phyloP scores from a whole-genome alignment of 2,113 vertebrate species.

The Atrichornis clamosus region DNA sequence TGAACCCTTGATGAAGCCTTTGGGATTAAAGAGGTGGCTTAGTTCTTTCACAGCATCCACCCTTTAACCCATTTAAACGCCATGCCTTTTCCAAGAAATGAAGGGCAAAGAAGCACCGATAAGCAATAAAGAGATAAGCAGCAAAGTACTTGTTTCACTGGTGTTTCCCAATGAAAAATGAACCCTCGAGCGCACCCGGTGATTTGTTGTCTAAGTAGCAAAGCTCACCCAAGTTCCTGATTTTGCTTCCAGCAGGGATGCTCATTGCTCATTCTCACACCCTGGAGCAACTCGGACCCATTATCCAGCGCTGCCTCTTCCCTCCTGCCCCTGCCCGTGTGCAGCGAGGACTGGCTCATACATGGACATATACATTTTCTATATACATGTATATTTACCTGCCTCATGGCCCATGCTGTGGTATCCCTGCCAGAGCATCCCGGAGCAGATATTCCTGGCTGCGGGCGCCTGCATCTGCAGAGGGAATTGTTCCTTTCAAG shows the following conservation, averaged over 20 bases:
- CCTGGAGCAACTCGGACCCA: background rate
- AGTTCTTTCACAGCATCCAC: background rate
- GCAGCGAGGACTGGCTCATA: background rate
- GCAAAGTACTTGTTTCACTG: background rate
- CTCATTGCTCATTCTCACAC: slow-evolving; percentile 26
- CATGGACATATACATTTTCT: background rate
- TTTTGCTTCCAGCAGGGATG: slow-evolving; percentile 35
- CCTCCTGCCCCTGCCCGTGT: background rate
- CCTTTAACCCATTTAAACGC: background rate
- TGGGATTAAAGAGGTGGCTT: slow-evolving; percentile 23
- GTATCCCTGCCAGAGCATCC: background rate
- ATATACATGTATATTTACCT: rapidly evolving
- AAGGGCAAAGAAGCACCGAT: slow-evolving; percentile 1
- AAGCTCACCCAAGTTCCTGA: slow-evolving; percentile 5
- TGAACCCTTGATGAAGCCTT: slow-evolving; percentile 10
- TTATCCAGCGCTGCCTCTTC: background rate
- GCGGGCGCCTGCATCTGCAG: background rate
- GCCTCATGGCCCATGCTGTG: background rate
- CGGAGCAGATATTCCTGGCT: background rate
- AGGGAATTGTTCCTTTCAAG: background rate
- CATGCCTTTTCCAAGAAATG: background rate
- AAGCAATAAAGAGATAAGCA: slow-evolving; percentile 1
- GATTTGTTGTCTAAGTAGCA: slow-evolving; percentile 9
- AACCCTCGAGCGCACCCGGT: background rate
- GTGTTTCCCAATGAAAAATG: slow-evolving; percentile 2